These are phyloP conservation scores for Lordiphosa clarofinis DNA, from an alignment of 1,140 invertebrate genomes.

Conservation along the genomic window DNA sequence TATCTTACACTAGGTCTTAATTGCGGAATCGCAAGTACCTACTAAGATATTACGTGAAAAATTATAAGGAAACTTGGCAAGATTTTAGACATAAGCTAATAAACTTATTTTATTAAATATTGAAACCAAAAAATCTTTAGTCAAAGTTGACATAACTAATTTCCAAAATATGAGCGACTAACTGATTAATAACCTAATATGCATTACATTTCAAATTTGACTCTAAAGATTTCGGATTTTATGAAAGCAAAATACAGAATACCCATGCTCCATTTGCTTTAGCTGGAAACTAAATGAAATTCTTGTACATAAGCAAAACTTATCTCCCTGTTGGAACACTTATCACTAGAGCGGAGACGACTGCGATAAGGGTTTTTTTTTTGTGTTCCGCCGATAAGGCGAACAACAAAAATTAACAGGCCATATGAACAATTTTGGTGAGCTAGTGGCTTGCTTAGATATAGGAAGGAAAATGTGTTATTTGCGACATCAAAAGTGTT, in stretches of 20 bases:
- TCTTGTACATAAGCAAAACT: constrained; percentile 35
- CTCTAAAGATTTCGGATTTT: too few relatives aligned
- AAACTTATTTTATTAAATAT: too few relatives aligned
- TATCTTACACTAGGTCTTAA: too few relatives aligned
- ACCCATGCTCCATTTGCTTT: neutral
- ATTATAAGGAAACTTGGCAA: too few relatives aligned
- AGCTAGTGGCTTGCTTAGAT: neutral
- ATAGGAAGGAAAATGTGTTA: neutral
- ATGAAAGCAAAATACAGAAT: neutral
- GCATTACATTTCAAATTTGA: too few relatives aligned
- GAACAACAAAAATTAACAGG: constrained; percentile 6
- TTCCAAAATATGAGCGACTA: too few relatives aligned
- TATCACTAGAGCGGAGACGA: constrained; percentile 51
- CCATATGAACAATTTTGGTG: constrained; percentile 16
- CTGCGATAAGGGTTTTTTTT: constrained; percentile 56
- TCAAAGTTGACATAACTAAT: too few relatives aligned
- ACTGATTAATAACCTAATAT: too few relatives aligned
- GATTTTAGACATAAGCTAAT: too few relatives aligned
- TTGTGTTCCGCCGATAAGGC: constrained; percentile 37
- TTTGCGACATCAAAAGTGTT: constrained; percentile 26
- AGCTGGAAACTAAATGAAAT: constrained; percentile 15
- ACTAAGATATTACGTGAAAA: too few relatives aligned
- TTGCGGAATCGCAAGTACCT: too few relatives aligned
- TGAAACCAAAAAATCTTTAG: too few relatives aligned
- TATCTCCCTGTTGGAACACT: constrained; percentile 52